Evolutionary conservation across 2,113 vertebrate genomes (phyloP).

Genomic region (Channa argus): DNA sequence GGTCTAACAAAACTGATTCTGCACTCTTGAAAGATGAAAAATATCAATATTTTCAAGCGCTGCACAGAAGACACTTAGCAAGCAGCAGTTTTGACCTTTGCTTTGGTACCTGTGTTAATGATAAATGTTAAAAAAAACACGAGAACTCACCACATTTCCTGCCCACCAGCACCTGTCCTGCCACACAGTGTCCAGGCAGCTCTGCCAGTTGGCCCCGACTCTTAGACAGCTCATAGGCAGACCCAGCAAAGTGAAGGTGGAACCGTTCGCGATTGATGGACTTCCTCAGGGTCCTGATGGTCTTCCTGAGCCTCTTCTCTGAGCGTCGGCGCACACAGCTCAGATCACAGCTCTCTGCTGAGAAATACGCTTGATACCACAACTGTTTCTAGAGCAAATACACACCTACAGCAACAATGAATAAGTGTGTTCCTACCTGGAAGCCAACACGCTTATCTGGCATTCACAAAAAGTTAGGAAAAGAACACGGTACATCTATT

Average conservation of each 20-base stretch:
- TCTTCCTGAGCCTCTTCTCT: slow-evolving; percentile 94
- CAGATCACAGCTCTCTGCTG: slow-evolving; percentile 92
- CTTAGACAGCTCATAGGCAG: slow-evolving; percentile 87
- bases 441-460: slow-evolving; percentile 45
- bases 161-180: slow-evolving; percentile 85
- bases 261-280: slow-evolving; percentile 94
- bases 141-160: slow-evolving; percentile 91
- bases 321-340: slow-evolving; percentile 89
- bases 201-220: slow-evolving; percentile 79
- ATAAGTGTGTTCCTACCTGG: slow-evolving; percentile 3
- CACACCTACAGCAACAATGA: not conserved
- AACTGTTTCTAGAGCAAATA: slow-evolving; percentile 52
- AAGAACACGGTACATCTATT: slow-evolving; percentile 9
- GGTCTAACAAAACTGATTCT: slow-evolving; percentile 12
- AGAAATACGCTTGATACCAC: slow-evolving; percentile 69
- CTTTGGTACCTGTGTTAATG: too few relatives aligned
- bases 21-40: slow-evolving; percentile 3
- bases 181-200: slow-evolving; percentile 83
- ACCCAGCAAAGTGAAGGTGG: slow-evolving; percentile 89
- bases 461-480: slow-evolving; percentile 2
- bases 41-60: slow-evolving; percentile 2
- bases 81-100: too few relatives aligned
- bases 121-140: not conserved
- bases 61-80: too few relatives aligned
- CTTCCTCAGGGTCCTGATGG: slow-evolving; percentile 91